Percentiles rank a stretch among this genome's conserved stretches.
Evolutionary conservation across 2,113 vertebrate species (phyloP).

Genomic region (Tenebrosternarchus preto): DNA sequence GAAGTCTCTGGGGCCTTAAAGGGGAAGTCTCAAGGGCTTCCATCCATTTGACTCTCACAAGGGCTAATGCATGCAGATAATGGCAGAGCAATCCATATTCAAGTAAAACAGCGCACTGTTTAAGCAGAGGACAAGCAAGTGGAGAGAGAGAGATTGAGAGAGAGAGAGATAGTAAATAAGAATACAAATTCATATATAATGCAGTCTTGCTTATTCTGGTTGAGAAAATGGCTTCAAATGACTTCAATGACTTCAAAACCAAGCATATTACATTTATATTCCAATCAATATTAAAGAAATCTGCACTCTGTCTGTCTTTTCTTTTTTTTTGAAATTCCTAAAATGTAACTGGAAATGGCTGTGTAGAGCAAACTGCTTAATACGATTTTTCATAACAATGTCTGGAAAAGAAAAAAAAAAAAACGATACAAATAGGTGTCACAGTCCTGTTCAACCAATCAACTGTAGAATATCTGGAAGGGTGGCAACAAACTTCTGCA

Average conservation of each 20-base stretch:
- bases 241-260: background rate
- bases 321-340: background rate
- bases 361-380: background rate
- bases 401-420: too few relatives aligned
- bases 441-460: too few relatives aligned
- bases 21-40: background rate
- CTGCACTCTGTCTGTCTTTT: background rate
- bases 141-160: background rate
- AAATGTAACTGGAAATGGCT: background rate
- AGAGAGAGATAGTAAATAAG: constrained; percentile 3
- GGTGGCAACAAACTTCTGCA: too few relatives aligned
- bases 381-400: background rate
- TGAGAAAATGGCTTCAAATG: background rate
- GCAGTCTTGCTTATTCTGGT: background rate
- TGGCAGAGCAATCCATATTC: constrained; percentile 6
- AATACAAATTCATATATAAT: too few relatives aligned
- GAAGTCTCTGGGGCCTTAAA: constrained; percentile 1
- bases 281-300: background rate
- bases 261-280: background rate
- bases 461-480: too few relatives aligned
- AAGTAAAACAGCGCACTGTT: constrained; percentile 5
- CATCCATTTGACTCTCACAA: constrained; percentile 46
- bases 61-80: constrained; percentile 57
- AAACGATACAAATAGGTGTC: background rate
- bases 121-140: constrained; percentile 48